phyloP scores from a whole-genome alignment of 2,797 vertebrate genomes.

The Sebastes reedi region DNA sequence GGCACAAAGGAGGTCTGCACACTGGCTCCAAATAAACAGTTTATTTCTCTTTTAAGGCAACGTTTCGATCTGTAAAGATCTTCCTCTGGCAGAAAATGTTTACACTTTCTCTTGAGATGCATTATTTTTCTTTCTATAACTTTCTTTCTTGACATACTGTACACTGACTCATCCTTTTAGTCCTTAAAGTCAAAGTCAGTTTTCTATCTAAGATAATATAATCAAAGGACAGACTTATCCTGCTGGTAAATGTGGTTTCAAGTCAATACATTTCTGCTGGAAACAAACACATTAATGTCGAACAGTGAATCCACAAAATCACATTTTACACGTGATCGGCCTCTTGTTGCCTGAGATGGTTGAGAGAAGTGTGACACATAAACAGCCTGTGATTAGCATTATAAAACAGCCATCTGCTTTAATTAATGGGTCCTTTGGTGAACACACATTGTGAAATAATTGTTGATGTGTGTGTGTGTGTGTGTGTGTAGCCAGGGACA shows the following conservation, averaged over 20 bases:
- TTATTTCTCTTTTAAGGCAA: background rate
- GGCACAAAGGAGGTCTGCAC: background rate
- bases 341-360: background rate
- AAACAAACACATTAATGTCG: background rate
- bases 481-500: conserved; percentile 86
- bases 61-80: background rate
- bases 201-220: background rate
- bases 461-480: conserved; percentile 23
- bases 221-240: background rate
- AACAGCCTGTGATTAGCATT: conserved; percentile 42
- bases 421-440: conserved; percentile 30
- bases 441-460: conserved; percentile 27
- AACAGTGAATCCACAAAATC: background rate
- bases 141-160: background rate
- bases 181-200: background rate
- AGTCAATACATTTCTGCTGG: background rate
- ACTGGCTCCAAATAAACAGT: background rate
- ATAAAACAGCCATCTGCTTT: conserved; percentile 46
- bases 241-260: background rate
- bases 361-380: conserved; percentile 1
- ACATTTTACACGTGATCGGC: background rate
- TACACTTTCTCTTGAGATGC: background rate
- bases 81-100: background rate
- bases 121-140: background rate
- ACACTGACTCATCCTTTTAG: background rate